Evolutionary conservation across 2,888 invertebrate species (phyloP).

Genomic region (Meta bourneti): DNA sequence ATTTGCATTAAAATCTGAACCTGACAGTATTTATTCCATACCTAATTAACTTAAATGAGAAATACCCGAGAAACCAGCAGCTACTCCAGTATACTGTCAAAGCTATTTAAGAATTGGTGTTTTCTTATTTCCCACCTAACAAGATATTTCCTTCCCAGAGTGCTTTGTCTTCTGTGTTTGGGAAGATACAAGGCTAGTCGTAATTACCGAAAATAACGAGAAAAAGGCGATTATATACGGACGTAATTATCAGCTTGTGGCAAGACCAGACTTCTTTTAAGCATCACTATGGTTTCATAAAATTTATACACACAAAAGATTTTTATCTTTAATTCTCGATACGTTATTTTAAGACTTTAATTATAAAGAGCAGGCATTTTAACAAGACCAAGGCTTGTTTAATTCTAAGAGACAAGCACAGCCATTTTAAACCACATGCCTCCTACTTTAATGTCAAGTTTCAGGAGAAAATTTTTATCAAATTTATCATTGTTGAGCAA

Average conservation of each 20-base stretch:
- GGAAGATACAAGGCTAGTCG: not conserved
- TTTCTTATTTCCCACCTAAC: not conserved
- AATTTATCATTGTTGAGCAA: too few species aligned
- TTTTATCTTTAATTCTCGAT: not conserved
- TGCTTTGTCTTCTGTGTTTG: not conserved
- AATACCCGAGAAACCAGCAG: not conserved
- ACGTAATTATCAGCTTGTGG: constrained; percentile 1
- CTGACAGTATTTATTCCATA: not conserved
- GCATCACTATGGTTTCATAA: not conserved
- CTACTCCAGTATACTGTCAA: not conserved
- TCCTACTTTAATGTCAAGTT: too few species aligned
- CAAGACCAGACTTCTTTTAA: not conserved
- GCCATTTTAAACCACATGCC: too few species aligned
- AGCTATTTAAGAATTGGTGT: not conserved
- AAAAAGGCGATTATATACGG: not conserved
- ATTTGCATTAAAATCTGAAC: not conserved
- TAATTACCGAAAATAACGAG: not conserved
- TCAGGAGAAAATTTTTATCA: too few species aligned
- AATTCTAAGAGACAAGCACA: too few species aligned
- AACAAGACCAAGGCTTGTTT: too few species aligned
- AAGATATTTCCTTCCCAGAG: not conserved
- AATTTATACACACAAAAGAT: not conserved
- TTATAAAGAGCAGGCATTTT: not conserved
- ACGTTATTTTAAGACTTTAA: not conserved
- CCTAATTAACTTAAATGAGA: not conserved